Evolutionary conservation across 2,113 vertebrate species (phyloP).

Genomic region (Lampris megalopsis): DNA sequence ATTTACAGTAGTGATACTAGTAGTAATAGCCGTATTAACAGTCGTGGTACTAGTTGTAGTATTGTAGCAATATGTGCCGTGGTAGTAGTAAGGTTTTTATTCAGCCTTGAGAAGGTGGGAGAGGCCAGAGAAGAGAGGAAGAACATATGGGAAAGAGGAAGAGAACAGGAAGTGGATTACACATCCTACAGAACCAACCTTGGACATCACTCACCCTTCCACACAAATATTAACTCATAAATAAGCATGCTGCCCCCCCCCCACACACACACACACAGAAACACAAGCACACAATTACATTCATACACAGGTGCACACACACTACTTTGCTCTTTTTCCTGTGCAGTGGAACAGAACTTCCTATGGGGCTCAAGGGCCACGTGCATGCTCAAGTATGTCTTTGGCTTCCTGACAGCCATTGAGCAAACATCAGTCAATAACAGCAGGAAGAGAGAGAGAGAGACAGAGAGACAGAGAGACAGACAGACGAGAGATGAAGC

Average conservation of each 20-base stretch:
- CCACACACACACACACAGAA: slow-evolving; percentile 4
- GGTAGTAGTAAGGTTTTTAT: neutral
- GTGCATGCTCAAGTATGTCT: neutral
- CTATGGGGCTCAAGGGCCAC: slow-evolving; percentile 49
- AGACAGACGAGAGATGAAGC: neutral
- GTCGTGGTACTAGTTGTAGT: neutral
- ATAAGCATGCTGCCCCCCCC: too few relatives aligned
- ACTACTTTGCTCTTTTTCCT: slow-evolving; percentile 46
- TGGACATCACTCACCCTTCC: slow-evolving; percentile 3
- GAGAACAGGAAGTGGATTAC: slow-evolving; percentile 14
- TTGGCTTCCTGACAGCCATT: slow-evolving; percentile 42
- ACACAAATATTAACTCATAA: too few relatives aligned
- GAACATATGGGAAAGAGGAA: slow-evolving; percentile 6
- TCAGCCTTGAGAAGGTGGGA: neutral
- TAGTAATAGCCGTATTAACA: too few relatives aligned
- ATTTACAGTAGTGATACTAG: too few relatives aligned
- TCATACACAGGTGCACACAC: slow-evolving; percentile 32
- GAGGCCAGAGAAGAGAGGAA: neutral
- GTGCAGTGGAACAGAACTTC: slow-evolving; percentile 62
- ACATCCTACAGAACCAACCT: neutral
- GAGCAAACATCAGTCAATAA: slow-evolving; percentile 61
- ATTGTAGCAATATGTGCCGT: neutral
- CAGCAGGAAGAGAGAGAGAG: slow-evolving; percentile 41
- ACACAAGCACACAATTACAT: slow-evolving; percentile 2
- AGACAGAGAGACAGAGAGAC: slow-evolving; percentile 33